These are phyloP conservation scores for Hypselothyrea guttata DNA, from an alignment of 2,888 invertebrate genomes.

Conservation along the genomic window DNA sequence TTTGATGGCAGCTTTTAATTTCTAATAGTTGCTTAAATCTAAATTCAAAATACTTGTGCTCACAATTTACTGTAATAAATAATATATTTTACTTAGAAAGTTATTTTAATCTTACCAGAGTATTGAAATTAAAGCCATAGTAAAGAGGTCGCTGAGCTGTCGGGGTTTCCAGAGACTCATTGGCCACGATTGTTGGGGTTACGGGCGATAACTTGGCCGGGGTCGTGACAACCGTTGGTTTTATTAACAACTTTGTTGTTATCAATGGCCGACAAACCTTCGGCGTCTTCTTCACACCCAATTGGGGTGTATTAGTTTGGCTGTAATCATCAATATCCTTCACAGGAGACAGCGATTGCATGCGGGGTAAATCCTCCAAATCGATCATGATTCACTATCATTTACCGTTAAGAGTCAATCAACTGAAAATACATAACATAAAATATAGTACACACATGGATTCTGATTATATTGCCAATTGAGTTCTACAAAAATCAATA, in stretches of 20 bases:
- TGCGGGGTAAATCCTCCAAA: slow-evolving; percentile 79
- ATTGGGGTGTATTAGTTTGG: slow-evolving; percentile 2
- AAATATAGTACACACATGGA: slow-evolving; percentile 6
- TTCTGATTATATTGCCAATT: not conserved
- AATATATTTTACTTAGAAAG: not conserved
- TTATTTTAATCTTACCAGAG: slow-evolving; percentile 72
- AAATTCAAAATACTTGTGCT: slow-evolving; percentile 14
- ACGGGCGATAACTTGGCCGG: slow-evolving; percentile 34
- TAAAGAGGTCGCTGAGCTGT: slow-evolving; percentile 15
- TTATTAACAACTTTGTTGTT: slow-evolving; percentile 47
- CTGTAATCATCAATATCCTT: slow-evolving; percentile 60
- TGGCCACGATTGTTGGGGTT: slow-evolving; percentile 13
- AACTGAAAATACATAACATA: slow-evolving; percentile 16
- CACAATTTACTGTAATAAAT: slow-evolving; percentile 13
- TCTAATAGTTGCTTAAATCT: slow-evolving; percentile 4
- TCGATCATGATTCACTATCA: slow-evolving; percentile 70
- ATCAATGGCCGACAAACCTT: slow-evolving; percentile 32
- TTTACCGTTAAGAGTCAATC: slow-evolving; percentile 29
- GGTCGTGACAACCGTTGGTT: slow-evolving; percentile 54
- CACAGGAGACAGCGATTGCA: slow-evolving; percentile 80
- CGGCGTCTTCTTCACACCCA: slow-evolving; percentile 33
- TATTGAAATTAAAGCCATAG: slow-evolving; percentile 65
- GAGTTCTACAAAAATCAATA: slow-evolving; percentile 6
- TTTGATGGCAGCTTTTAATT: not conserved
- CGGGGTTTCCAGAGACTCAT: slow-evolving; percentile 17